Conservation (phyloP, 2,797 vertebrate species). For the Menidia menidia region DNA sequence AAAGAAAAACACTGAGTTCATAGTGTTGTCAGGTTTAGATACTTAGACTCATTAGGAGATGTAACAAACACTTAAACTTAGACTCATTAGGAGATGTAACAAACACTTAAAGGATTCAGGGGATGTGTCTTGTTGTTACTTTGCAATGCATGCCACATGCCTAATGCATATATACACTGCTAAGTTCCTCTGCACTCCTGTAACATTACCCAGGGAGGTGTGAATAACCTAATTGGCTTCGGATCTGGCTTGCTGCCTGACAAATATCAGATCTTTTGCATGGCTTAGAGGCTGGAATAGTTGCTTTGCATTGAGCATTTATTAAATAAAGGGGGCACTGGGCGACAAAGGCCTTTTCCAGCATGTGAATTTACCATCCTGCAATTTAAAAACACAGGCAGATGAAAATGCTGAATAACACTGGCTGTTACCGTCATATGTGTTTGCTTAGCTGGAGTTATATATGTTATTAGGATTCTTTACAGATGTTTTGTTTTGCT, state of each 20-base stretch:
- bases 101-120: constrained; percentile 50
- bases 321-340: constrained; percentile 35
- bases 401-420: neutral
- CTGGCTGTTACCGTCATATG: too few species aligned
- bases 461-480: constrained; percentile 4
- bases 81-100: constrained; percentile 8
- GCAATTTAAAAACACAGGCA: constrained; percentile 7
- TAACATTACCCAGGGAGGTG: constrained; percentile 46
- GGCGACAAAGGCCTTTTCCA: constrained; percentile 40
- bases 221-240: constrained; percentile 48
- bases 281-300: constrained; percentile 64
- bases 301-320: constrained; percentile 61
- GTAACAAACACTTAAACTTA: constrained; percentile 11
- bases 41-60: constrained; percentile 12
- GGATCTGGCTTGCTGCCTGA: constrained; percentile 47
- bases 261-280: constrained; percentile 63
- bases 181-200: constrained; percentile 22
- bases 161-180: constrained; percentile 39
- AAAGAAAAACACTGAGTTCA: neutral
- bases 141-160: constrained; percentile 7
- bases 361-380: constrained; percentile 23
- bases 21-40: constrained; percentile 15
- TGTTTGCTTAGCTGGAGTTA: constrained; percentile 8
- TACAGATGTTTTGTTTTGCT: neutral
- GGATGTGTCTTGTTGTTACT: constrained; percentile 41